These are phyloP conservation scores for Misgurnus anguillicaudatus DNA, from an alignment of 2,113 vertebrate genomes.

Conservation along the genomic window DNA sequence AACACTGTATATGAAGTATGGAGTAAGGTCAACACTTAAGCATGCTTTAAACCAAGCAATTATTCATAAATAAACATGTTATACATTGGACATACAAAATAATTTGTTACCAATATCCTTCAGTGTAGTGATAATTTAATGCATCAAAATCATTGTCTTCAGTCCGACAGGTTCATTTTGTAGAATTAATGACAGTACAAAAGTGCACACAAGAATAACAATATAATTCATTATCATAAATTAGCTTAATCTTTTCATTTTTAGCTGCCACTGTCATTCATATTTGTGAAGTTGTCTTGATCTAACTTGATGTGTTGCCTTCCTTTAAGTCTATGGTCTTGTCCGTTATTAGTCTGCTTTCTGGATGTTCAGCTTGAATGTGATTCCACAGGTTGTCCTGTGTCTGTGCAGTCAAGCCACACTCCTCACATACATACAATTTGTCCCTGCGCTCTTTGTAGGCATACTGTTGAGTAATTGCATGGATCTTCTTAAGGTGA, in stretches of 20 bases:
- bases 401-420: constrained; percentile 81
- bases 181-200: constrained; percentile 4
- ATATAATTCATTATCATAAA: background rate
- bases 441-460: constrained; percentile 85
- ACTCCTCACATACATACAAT: constrained; percentile 84
- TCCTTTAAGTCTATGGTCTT: constrained; percentile 6
- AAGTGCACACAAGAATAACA: constrained; percentile 6
- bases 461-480: constrained; percentile 80
- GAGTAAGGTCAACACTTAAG: no score
- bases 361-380: constrained; percentile 70
- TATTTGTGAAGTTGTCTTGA: constrained; percentile 8
- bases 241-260: background rate
- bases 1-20: background rate
- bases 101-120: background rate
- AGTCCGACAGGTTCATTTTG: background rate
- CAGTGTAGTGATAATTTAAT: background rate
- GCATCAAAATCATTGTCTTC: background rate
- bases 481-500: constrained; percentile 84
- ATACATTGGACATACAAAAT: background rate
- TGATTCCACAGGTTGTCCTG: constrained; percentile 82
- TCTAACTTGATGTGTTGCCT: background rate
- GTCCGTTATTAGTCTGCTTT: constrained; percentile 67
- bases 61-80: background rate
- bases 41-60: background rate
- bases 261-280: constrained; percentile 10